phyloP scores from a whole-genome alignment of 2,888 invertebrate genomes.

The Cheilosia urbana region DNA sequence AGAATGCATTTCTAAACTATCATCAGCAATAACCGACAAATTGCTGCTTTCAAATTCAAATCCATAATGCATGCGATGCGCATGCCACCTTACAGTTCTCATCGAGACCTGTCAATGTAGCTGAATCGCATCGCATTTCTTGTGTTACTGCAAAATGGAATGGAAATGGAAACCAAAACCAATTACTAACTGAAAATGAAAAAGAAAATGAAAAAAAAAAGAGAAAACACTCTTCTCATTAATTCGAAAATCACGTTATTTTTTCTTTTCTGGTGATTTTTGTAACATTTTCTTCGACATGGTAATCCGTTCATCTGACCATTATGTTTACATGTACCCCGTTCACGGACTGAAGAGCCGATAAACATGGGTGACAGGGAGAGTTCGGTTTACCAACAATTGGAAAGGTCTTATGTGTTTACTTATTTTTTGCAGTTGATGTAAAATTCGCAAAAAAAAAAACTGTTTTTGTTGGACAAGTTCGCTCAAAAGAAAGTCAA shows the following conservation, averaged over 20 bases:
- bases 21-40: slow-evolving; percentile 22
- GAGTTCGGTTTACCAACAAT: slow-evolving; percentile 32
- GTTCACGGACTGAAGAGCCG: slow-evolving; percentile 19
- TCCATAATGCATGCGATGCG: slow-evolving; percentile 29
- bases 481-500: slow-evolving; percentile 62
- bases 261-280: slow-evolving; percentile 35
- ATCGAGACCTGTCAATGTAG: slow-evolving; percentile 36
- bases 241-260: slow-evolving; percentile 72
- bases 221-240: slow-evolving; percentile 67
- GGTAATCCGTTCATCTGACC: slow-evolving; percentile 53
- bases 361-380: slow-evolving; percentile 58
- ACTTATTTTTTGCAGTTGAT: slow-evolving; percentile 15
- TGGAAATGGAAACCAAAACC: slow-evolving; percentile 68
- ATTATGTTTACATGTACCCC: slow-evolving; percentile 19
- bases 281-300: slow-evolving; percentile 66
- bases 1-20: slow-evolving; percentile 31
- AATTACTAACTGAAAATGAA: slow-evolving; percentile 40
- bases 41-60: slow-evolving; percentile 40
- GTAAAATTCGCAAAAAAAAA: slow-evolving; percentile 21
- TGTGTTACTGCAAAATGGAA: slow-evolving; percentile 34
- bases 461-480: slow-evolving; percentile 38
- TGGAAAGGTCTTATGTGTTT: slow-evolving; percentile 36
- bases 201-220: slow-evolving; percentile 31
- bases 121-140: slow-evolving; percentile 17
- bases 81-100: background rate